Conservation (phyloP, 2,888 invertebrate genomes). For the Malthinus seriepunctatus region DNA sequence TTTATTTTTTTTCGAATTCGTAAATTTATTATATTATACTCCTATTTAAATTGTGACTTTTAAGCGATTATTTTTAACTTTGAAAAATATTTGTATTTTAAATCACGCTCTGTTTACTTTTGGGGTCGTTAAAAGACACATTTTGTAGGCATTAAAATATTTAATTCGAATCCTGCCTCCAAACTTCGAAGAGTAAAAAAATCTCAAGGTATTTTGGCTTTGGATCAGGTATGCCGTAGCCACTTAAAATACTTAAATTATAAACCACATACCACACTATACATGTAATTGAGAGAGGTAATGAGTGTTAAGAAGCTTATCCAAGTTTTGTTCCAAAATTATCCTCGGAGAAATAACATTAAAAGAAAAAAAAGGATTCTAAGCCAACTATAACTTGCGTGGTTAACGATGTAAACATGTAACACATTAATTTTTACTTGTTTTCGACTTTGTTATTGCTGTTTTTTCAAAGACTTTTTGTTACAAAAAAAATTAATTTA, state of each 20-base stretch:
- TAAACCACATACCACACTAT: constrained; percentile 32
- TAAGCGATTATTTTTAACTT: constrained; percentile 5
- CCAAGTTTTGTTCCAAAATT: constrained; percentile 17
- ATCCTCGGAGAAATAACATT: constrained; percentile 6
- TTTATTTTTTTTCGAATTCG: no score
- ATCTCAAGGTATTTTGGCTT: constrained; percentile 21
- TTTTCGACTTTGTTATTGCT: not conserved
- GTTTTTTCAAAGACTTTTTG: not conserved
- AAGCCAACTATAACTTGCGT: constrained; percentile 3
- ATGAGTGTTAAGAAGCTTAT: constrained; percentile 34
- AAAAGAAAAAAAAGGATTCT: not conserved
- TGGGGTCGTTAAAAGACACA: constrained; percentile 5
- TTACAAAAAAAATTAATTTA: no score
- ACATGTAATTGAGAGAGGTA: constrained; percentile 44
- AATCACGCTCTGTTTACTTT: constrained; percentile 20
- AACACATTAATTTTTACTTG: constrained; percentile 2
- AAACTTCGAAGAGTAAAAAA: constrained; percentile 6
- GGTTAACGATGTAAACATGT: constrained; percentile 5
- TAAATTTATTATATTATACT: not conserved
- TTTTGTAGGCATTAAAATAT: constrained; percentile 17
- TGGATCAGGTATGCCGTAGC: constrained; percentile 21
- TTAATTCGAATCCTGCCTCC: constrained; percentile 10
- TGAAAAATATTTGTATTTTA: constrained; percentile 13
- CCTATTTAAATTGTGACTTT: constrained; percentile 2
- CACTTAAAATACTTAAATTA: constrained; percentile 21